Evolutionary conservation across 2,888 invertebrate species (phyloP).

Genomic region (Carcina quercana): DNA sequence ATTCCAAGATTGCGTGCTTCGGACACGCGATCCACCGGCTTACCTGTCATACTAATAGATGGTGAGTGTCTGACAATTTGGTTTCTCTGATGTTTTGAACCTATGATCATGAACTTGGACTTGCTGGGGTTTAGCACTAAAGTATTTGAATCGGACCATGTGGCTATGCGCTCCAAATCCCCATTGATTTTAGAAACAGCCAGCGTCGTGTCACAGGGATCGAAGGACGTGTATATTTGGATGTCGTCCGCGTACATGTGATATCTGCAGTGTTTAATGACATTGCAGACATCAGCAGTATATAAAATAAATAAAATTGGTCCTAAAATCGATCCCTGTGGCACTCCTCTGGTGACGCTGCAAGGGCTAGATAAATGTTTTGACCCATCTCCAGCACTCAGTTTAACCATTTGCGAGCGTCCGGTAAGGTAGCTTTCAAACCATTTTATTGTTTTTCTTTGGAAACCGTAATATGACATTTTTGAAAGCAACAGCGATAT

Average conservation of each 20-base stretch:
- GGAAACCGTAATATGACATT: slow-evolving; percentile 11
- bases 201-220: background rate
- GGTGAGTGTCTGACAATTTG: background rate
- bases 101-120: slow-evolving; percentile 7
- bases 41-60: background rate
- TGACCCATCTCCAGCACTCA: background rate
- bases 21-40: slow-evolving; percentile 4
- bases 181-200: background rate
- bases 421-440: slow-evolving; percentile 4
- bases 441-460: background rate
- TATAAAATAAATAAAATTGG: no score
- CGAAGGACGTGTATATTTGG: slow-evolving; percentile 6
- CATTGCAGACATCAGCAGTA: slow-evolving; percentile 5
- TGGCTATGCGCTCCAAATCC: slow-evolving; percentile 3
- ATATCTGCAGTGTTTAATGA: slow-evolving; percentile 7
- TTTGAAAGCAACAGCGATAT: slow-evolving; percentile 16
- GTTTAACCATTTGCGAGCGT: background rate
- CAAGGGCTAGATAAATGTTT: background rate
- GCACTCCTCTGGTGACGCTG: slow-evolving; percentile 1
- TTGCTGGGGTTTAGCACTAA: slow-evolving; percentile 6
- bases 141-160: slow-evolving; percentile 6
- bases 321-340: slow-evolving; percentile 15
- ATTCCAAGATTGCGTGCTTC: slow-evolving; percentile 11
- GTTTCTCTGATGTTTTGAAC: background rate
- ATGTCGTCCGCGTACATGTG: slow-evolving; percentile 11